Evolutionary conservation across 2,113 vertebrate genomes (phyloP).

Genomic region (Solea solea): DNA sequence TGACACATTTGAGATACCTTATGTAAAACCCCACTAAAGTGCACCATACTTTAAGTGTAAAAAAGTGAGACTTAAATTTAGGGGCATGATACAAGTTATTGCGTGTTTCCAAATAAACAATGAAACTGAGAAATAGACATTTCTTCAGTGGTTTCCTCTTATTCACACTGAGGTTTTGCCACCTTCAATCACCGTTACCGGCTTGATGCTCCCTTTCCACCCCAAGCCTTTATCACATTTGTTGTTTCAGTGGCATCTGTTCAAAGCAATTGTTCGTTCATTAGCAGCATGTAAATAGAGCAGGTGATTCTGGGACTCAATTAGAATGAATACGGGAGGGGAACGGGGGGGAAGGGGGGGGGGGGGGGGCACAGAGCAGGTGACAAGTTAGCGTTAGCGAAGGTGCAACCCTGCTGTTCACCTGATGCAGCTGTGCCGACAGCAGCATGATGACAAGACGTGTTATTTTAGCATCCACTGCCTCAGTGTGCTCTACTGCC

Average conservation of each 20-base stretch:
- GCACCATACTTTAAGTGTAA: too few relatives aligned
- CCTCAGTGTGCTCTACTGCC: conserved; percentile 34
- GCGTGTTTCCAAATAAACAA: too few relatives aligned
- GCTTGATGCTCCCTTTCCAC: conserved; percentile 23
- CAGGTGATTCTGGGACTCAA: conserved; percentile 42
- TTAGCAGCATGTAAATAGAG: conserved; percentile 66
- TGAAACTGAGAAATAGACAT: too few relatives aligned
- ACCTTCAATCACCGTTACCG: not conserved
- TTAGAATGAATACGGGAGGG: conserved; percentile 22
- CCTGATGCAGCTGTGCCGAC: conserved; percentile 59
- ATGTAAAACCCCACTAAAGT: too few relatives aligned
- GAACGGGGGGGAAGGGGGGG: not conserved
- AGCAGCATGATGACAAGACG: conserved; percentile 49
- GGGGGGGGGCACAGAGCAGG: conserved; percentile 5
- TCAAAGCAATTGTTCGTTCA: conserved; percentile 62
- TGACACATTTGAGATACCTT: too few relatives aligned
- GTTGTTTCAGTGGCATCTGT: conserved; percentile 63
- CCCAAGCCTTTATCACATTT: conserved; percentile 45
- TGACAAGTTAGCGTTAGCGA: conserved; percentile 35
- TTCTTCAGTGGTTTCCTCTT: conserved; percentile 25
- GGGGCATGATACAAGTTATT: too few relatives aligned
- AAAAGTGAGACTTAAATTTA: too few relatives aligned
- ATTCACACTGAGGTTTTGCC: conserved; percentile 1
- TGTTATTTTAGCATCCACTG: conserved; percentile 48
- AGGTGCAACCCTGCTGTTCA: conserved; percentile 54